phyloP scores from a whole-genome alignment of 1,140 invertebrate species.

The Contarinia nasturtii region DNA sequence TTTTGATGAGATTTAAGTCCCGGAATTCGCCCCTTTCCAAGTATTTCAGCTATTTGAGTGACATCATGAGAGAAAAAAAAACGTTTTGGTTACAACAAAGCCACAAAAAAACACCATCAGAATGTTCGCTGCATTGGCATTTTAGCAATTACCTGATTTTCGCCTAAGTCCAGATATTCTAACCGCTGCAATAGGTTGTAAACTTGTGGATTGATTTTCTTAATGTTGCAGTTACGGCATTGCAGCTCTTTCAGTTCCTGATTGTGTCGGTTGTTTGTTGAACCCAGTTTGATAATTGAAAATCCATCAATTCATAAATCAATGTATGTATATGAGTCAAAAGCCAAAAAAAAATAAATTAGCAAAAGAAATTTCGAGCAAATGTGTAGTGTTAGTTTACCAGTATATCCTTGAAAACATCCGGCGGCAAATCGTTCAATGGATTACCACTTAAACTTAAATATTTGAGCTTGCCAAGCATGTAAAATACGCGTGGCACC shows the following conservation, averaged over 20 bases:
- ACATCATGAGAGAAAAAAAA: slow-evolving; percentile 6
- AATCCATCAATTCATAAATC: neutral
- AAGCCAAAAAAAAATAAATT: slow-evolving; percentile 1
- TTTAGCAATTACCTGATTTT: slow-evolving; percentile 32
- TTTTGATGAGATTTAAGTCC: slow-evolving; percentile 42
- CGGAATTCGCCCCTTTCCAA: slow-evolving; percentile 51
- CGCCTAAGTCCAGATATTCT: slow-evolving; percentile 48
- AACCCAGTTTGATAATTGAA: slow-evolving; percentile 5
- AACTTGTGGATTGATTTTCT: slow-evolving; percentile 52
- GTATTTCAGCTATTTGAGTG: slow-evolving; percentile 39
- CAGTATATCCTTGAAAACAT: slow-evolving; percentile 56
- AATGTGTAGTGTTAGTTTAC: slow-evolving; percentile 17
- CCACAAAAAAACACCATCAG: neutral
- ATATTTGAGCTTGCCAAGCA: slow-evolving; percentile 38
- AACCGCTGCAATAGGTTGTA: slow-evolving; percentile 50
- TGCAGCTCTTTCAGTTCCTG: slow-evolving; percentile 44
- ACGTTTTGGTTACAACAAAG: slow-evolving; percentile 2
- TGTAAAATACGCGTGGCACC: slow-evolving; percentile 41
- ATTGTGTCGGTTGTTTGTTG: too few relatives aligned
- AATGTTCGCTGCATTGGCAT: neutral
- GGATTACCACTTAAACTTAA: slow-evolving; percentile 59
- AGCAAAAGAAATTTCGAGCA: slow-evolving; percentile 1
- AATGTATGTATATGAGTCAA: neutral
- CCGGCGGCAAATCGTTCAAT: slow-evolving; percentile 44
- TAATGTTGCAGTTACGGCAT: slow-evolving; percentile 45